A percentile compares a stretch with the other conserved stretches of the same genome.
phyloP scores from a whole-genome alignment of 2,797 vertebrate genomes.

The Peromyscus nudipes region DNA sequence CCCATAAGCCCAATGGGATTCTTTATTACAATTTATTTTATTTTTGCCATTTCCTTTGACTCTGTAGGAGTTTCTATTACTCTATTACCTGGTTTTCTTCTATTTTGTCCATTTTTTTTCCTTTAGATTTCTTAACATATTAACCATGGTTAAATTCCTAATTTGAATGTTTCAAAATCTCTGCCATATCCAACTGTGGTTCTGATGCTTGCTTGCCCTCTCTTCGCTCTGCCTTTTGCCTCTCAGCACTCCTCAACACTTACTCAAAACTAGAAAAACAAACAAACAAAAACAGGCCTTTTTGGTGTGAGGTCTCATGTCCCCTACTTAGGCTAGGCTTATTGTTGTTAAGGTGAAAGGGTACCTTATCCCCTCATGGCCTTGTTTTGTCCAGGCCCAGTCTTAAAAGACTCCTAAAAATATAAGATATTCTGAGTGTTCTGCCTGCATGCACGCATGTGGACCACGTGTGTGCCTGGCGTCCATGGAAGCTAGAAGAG shows the following conservation, averaged over 20 bases:
- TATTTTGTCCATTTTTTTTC: not conserved
- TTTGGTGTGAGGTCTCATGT: not conserved
- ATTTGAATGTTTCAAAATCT: not conserved
- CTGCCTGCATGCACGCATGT: not conserved
- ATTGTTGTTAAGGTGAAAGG: not conserved
- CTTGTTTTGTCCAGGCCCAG: not conserved
- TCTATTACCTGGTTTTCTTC: not conserved
- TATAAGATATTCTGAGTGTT: not conserved
- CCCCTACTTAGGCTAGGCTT: not conserved
- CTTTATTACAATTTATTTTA: not conserved
- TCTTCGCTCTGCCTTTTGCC: not conserved
- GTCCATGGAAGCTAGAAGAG: not conserved
- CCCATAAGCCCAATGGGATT: not conserved
- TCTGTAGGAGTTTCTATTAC: not conserved
- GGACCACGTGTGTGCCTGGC: not conserved
- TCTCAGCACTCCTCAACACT: not conserved
- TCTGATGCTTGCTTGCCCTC: not conserved
- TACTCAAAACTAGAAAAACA: not conserved
- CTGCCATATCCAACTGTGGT: not conserved
- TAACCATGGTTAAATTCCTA: conserved; percentile 2
- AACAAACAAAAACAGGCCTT: not conserved
- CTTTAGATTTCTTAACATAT: not conserved
- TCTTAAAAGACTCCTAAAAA: not conserved
- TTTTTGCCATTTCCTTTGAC: not conserved
- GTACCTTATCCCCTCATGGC: not conserved